A percentile compares a stretch with the other conserved stretches of the same genome.
phyloP scores from a whole-genome alignment of 2,888 invertebrate genomes.

The Bugula neritina region DNA sequence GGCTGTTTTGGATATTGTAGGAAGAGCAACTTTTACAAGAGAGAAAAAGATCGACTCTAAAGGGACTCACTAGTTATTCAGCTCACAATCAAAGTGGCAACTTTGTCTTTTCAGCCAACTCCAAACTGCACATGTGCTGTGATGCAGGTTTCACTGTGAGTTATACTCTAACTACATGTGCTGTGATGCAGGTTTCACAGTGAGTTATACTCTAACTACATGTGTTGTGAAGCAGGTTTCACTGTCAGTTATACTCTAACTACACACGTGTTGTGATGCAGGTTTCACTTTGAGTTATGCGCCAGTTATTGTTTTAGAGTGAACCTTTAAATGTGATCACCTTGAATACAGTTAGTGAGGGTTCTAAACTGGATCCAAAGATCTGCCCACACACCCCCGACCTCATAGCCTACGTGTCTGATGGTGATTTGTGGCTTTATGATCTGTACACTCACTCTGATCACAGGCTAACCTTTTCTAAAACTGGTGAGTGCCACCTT shows the following conservation, averaged over 20 bases:
- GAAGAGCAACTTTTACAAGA: slow-evolving; percentile 89
- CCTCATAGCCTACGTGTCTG: slow-evolving; percentile 81
- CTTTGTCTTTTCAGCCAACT: slow-evolving; percentile 80
- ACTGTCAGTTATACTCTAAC: slow-evolving; percentile 16
- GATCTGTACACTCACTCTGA: slow-evolving; percentile 58
- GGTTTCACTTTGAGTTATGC: slow-evolving; percentile 14
- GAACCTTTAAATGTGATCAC: slow-evolving; percentile 44
- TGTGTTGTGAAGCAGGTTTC: background rate
- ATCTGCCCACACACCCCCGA: slow-evolving; percentile 74
- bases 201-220: too few species aligned
- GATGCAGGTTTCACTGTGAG: slow-evolving; percentile 22
- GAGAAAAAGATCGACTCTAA: slow-evolving; percentile 79
- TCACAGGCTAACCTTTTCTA: slow-evolving; percentile 44
- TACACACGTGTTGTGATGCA: background rate
- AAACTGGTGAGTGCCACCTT: slow-evolving; percentile 56
- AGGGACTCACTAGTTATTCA: slow-evolving; percentile 88
- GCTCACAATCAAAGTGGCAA: slow-evolving; percentile 73
- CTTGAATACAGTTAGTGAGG: slow-evolving; percentile 41
- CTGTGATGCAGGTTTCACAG: slow-evolving; percentile 2
- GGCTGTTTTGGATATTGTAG: too few species aligned
- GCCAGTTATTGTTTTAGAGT: background rate
- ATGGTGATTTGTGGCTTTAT: slow-evolving; percentile 85
- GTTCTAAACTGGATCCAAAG: slow-evolving; percentile 65
- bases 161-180: too few species aligned
- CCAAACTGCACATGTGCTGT: background rate